Percentiles rank a stretch among this genome's conserved stretches.
phyloP scores from a whole-genome alignment of 2,113 vertebrate genomes.

The Myotis davidii region DNA sequence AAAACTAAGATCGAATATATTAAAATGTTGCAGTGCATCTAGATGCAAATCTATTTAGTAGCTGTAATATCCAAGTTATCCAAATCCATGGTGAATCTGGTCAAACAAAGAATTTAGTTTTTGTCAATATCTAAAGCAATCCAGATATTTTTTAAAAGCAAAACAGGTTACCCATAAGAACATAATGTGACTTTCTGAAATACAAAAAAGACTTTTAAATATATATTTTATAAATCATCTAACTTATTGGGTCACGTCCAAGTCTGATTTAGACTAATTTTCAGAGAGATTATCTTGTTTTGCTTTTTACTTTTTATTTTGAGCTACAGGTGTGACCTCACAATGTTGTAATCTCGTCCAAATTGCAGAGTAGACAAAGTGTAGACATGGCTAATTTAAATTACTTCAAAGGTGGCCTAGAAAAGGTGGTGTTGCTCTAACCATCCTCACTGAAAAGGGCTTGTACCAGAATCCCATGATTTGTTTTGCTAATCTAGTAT shows the following conservation, averaged over 20 bases:
- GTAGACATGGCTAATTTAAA: background rate
- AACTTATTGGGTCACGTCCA: background rate
- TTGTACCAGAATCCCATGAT: background rate
- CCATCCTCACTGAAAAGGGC: background rate
- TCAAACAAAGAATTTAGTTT: conserved; percentile 45
- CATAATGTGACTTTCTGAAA: conserved; percentile 19
- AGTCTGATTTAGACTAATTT: conserved; percentile 6
- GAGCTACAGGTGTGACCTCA: background rate
- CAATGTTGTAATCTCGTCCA: background rate
- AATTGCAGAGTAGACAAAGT: background rate
- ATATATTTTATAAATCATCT: background rate
- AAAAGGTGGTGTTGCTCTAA: background rate
- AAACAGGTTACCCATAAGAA: conserved; percentile 3
- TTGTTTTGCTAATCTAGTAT: conserved; percentile 3
- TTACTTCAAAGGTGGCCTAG: conserved; percentile 19
- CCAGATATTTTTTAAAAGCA: background rate
- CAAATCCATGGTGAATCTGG: background rate
- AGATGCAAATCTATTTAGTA: background rate
- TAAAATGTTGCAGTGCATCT: conserved; percentile 18
- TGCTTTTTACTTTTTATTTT: conserved; percentile 37
- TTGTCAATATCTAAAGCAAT: conserved; percentile 20
- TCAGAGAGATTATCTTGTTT: conserved; percentile 37
- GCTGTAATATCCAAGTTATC: background rate
- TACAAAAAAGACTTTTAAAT: background rate
- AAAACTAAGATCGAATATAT: background rate